A percentile compares a stretch with the other conserved stretches of the same genome.
Evolutionary conservation across 2,888 invertebrate genomes (phyloP).

Genomic region (Pimpla rufipes): DNA sequence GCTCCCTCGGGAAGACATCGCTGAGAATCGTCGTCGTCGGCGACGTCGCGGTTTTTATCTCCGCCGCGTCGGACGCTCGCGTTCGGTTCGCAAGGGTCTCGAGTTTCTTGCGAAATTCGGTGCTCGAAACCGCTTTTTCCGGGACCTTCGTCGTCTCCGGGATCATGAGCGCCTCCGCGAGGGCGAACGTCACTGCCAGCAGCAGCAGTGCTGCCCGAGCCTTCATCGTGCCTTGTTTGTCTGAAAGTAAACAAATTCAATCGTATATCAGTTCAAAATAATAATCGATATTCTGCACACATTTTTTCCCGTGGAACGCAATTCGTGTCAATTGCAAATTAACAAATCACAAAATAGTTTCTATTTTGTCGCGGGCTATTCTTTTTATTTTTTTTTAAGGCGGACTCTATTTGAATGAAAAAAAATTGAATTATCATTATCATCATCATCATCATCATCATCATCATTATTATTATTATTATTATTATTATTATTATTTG

Average conservation of each 20-base stretch:
- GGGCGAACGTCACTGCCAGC: conserved; percentile 48
- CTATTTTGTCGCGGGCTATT: too few species aligned
- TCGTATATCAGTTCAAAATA: too few species aligned
- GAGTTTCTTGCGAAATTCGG: background rate
- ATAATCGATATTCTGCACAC: too few species aligned
- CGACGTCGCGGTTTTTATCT: background rate
- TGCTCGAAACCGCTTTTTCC: conserved; percentile 13
- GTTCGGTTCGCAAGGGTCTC: background rate
- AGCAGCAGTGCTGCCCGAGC: conserved; percentile 69
- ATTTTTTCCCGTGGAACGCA: too few species aligned
- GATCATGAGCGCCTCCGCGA: conserved; percentile 45
- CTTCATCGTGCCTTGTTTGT: conserved; percentile 68
- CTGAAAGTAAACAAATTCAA: conserved; percentile 53
- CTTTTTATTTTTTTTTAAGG: too few species aligned
- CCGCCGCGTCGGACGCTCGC: conserved; percentile 6
- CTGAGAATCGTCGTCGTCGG: conserved; percentile 18
- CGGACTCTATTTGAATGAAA: too few species aligned
- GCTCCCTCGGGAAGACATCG: conserved; percentile 27
- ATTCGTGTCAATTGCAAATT: too few species aligned
- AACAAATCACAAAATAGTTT: too few species aligned
- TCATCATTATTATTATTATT: too few species aligned
- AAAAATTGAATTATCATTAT: too few species aligned
- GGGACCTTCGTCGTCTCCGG: conserved; percentile 34
- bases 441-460: too few species aligned
- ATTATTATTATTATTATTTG: too few species aligned